Percentiles rank a stretch among this genome's conserved stretches.
Evolutionary conservation across 2,797 vertebrate genomes (phyloP).

Genomic region (Varecia variegata): DNA sequence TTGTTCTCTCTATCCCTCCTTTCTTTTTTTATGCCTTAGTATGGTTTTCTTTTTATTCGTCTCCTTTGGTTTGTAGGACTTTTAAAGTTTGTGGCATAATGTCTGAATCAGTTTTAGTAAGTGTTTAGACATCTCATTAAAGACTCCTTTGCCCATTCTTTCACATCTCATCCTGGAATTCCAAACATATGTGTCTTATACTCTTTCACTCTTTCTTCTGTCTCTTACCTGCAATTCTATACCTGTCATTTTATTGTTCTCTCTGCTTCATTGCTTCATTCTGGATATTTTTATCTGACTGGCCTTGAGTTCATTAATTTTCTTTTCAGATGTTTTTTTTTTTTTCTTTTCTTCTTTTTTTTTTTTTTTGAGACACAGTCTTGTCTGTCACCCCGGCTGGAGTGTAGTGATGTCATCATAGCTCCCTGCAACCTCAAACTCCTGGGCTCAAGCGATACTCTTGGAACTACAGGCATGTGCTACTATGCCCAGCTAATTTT

Average conservation of each 20-base stretch:
- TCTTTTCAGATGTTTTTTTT: not conserved
- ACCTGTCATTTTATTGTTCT: not conserved
- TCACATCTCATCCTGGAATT: not conserved
- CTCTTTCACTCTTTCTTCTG: not conserved
- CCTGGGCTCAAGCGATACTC: too few species aligned
- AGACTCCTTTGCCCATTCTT: not conserved
- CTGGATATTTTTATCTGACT: not conserved
- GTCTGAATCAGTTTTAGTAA: constrained; percentile 1
- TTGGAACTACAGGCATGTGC: too few species aligned
- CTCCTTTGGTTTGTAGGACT: not conserved
- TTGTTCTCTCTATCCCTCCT: not conserved
- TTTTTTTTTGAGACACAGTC: too few species aligned
- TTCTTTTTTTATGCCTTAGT: not conserved
- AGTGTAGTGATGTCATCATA: too few species aligned
- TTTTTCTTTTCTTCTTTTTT: too few species aligned
- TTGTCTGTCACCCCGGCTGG: too few species aligned
- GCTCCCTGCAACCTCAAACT: too few species aligned
- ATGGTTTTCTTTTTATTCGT: not conserved
- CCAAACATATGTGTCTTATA: not conserved
- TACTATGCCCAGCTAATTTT: too few species aligned
- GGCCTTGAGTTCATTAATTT: not conserved
- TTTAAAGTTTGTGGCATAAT: not conserved
- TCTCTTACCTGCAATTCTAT: not conserved
- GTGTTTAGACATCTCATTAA: not conserved
- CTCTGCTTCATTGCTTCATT: not conserved